Conservation (phyloP, 2,888 invertebrate species). For the Amblyteles armatorius region DNA sequence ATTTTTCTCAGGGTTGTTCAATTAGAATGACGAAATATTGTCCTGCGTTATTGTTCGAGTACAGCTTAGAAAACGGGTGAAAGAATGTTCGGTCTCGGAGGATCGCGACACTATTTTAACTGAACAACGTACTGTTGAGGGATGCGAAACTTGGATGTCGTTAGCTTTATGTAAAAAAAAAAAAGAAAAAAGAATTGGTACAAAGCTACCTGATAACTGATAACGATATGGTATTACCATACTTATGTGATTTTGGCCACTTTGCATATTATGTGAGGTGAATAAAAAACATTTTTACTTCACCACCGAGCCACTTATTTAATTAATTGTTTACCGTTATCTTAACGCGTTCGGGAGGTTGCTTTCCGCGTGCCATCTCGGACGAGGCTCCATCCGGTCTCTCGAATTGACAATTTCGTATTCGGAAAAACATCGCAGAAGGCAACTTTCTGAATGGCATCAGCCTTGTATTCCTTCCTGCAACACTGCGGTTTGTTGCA, state of each 20-base stretch:
- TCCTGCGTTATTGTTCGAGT: conserved; percentile 11
- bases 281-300: conserved; percentile 83
- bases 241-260: conserved; percentile 81
- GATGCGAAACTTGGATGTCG: conserved; percentile 54
- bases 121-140: conserved; percentile 70
- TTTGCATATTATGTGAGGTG: conserved; percentile 82
- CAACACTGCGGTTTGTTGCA: conserved; percentile 74
- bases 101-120: conserved; percentile 67
- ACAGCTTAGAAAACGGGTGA: conserved; percentile 20
- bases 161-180: conserved; percentile 66
- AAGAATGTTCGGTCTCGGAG: conserved; percentile 16
- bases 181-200: conserved; percentile 28
- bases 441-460: conserved; percentile 83
- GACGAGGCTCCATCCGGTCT: conserved; percentile 10
- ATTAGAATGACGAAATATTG: conserved; percentile 64
- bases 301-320: conserved; percentile 82
- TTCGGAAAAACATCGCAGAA: conserved; percentile 71
- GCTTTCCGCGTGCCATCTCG: conserved; percentile 78
- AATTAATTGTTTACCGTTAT: conserved; percentile 82
- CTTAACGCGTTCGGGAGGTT: conserved; percentile 83
- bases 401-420: not conserved
- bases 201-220: conserved; percentile 65
- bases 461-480: conserved; percentile 84
- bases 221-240: conserved; percentile 68
- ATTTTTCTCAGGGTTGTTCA: conserved; percentile 70